phyloP scores from a whole-genome alignment of 1,140 invertebrate genomes.

The Aethina tumida region DNA sequence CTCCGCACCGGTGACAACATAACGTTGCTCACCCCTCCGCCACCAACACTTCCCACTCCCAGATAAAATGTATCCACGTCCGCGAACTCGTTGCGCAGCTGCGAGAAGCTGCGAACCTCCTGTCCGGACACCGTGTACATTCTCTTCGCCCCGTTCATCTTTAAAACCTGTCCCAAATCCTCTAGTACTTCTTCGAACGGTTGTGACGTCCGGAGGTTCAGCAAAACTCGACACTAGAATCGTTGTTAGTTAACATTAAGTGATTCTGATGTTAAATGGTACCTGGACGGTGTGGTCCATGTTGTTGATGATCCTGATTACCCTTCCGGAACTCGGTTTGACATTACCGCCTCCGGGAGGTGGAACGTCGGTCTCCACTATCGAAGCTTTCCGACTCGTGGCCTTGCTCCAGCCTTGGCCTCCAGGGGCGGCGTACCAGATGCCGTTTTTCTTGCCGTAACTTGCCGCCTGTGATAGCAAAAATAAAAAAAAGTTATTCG shows the following conservation, averaged over 20 bases:
- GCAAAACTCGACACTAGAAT: conserved; percentile 70
- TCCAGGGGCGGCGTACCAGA: conserved; percentile 66
- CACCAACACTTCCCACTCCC: conserved; percentile 45
- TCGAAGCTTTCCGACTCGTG: conserved; percentile 62
- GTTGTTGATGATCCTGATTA: conserved; percentile 86
- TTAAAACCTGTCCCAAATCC: conserved; percentile 84
- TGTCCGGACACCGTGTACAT: conserved; percentile 85
- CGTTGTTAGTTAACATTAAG: not conserved
- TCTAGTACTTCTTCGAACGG: conserved; percentile 91
- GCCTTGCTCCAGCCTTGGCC: conserved; percentile 44
- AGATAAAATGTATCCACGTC: conserved; percentile 86
- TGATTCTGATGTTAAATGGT: conserved; percentile 11
- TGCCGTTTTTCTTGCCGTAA: conserved; percentile 79
- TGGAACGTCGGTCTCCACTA: conserved; percentile 55
- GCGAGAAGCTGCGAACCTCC: conserved; percentile 87
- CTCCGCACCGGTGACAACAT: conserved; percentile 54
- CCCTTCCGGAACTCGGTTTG: conserved; percentile 70
- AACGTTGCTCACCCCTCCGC: conserved; percentile 34
- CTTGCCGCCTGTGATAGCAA: conserved; percentile 54
- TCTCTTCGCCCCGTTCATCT: conserved; percentile 78
- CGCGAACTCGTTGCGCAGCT: conserved; percentile 81
- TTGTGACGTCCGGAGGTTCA: conserved; percentile 85
- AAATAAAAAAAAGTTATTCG: too few relatives aligned
- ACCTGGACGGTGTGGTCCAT: conserved; percentile 85
- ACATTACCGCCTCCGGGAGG: conserved; percentile 49